These are phyloP conservation scores for Isaurus tuberculatus DNA, from an alignment of 92 coral and sea anemone species.

Conservation along the genomic window DNA sequence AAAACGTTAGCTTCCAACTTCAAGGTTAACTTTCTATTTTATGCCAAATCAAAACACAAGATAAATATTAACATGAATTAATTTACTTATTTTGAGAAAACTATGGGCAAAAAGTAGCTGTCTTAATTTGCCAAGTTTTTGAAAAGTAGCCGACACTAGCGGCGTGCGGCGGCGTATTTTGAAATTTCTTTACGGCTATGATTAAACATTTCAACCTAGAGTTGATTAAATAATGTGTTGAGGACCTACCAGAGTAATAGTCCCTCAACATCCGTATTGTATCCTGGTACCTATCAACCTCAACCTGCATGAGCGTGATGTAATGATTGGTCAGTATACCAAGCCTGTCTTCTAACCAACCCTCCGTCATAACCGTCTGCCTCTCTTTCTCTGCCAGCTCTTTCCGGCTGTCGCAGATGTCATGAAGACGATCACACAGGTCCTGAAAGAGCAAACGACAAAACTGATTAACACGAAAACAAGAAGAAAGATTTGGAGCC, in stretches of 20 bases:
- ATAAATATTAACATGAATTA: too few relatives aligned
- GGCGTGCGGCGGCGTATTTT: too few relatives aligned
- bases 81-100: too few relatives aligned
- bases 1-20: too few relatives aligned
- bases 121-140: too few relatives aligned
- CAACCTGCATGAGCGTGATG: constrained; percentile 90
- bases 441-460: constrained; percentile 59
- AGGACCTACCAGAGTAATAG: constrained; percentile 82
- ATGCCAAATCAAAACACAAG: too few relatives aligned
- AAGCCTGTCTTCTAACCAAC: constrained; percentile 97
- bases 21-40: too few relatives aligned
- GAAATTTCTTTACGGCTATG: too few relatives aligned
- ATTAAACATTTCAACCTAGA: too few relatives aligned
- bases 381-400: constrained; percentile 97
- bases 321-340: constrained; percentile 95
- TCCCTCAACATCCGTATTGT: constrained; percentile 84
- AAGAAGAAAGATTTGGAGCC: not conserved
- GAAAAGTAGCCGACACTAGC: too few relatives aligned
- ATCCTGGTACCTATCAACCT: constrained; percentile 96
- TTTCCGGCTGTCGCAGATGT: constrained; percentile 96
- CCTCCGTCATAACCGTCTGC: constrained; percentile 80
- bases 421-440: constrained; percentile 91
- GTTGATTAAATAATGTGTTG: too few relatives aligned
- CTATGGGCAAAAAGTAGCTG: too few relatives aligned
- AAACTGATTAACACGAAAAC: not conserved